Conservation (phyloP, 2,888 invertebrate species). For the Pterostichus madidus region DNA sequence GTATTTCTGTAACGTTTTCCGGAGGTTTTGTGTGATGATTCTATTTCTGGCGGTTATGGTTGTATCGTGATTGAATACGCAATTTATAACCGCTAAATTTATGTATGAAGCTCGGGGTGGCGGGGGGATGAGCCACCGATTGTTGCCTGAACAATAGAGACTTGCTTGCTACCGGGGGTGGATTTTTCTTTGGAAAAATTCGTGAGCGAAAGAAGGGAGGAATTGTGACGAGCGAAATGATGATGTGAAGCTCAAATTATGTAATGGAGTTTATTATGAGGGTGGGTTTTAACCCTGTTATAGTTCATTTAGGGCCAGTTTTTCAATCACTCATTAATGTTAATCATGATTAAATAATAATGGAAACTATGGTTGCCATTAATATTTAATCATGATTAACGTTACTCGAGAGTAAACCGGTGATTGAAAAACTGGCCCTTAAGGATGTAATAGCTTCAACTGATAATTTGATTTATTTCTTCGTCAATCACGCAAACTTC, state of each 20-base stretch:
- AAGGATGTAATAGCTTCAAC: no score
- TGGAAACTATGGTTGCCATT: no score
- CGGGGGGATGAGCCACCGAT: neutral
- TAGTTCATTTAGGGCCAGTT: no score
- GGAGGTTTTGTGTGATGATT: slow-evolving; percentile 18
- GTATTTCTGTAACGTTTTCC: slow-evolving; percentile 8
- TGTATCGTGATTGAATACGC: slow-evolving; percentile 34
- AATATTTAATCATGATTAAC: no score
- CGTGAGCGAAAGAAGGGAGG: neutral
- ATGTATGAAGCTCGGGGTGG: slow-evolving; percentile 1
- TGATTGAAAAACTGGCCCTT: no score
- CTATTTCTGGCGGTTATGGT: slow-evolving; percentile 30
- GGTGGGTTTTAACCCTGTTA: no score
- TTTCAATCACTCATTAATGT: no score
- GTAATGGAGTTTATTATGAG: no score
- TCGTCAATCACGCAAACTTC: no score
- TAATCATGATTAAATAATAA: no score
- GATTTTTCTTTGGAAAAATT: neutral
- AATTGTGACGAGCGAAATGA: neutral
- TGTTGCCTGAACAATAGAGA: neutral
- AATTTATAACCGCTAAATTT: slow-evolving; percentile 40
- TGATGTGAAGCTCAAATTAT: neutral
- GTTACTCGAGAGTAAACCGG: no score
- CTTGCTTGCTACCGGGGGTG: neutral
- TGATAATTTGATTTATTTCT: no score